Conservation (phyloP, 2,113 vertebrate genomes). For the Smithornis capensis region DNA sequence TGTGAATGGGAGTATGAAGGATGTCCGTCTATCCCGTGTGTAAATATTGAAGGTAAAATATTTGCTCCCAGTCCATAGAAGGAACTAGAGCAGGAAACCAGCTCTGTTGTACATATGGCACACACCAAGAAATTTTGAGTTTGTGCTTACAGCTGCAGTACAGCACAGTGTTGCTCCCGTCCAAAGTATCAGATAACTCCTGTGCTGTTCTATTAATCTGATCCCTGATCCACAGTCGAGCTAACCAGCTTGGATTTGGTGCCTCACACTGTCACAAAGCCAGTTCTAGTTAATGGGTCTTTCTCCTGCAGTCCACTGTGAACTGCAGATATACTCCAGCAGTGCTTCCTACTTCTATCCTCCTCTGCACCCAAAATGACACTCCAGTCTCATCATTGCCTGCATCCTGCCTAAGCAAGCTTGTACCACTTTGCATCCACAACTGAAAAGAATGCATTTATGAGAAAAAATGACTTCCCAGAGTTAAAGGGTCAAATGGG, state of each 20-base stretch:
- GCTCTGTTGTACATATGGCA: background rate
- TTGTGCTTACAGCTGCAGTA: background rate
- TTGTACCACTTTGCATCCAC: background rate
- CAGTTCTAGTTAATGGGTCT: background rate
- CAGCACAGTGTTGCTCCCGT: background rate
- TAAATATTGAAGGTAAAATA: background rate
- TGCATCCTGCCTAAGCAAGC: background rate
- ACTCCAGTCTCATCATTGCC: background rate
- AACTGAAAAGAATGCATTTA: background rate
- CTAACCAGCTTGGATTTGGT: background rate
- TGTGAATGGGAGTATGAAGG: background rate
- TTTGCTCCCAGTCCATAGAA: background rate
- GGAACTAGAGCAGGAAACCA: background rate
- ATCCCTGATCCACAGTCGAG: background rate
- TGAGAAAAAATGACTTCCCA: background rate
- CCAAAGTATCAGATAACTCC: background rate
- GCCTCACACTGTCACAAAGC: background rate
- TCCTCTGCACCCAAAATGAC: background rate
- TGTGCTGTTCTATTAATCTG: background rate
- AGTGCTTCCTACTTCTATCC: fast-evolving
- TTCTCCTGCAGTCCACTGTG: background rate
- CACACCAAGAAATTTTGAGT: background rate
- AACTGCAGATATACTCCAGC: background rate
- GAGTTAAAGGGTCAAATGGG: background rate
- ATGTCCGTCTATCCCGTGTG: background rate